Conservation (phyloP, 2,113 vertebrate genomes). For the Sminthopsis crassicaudata region DNA sequence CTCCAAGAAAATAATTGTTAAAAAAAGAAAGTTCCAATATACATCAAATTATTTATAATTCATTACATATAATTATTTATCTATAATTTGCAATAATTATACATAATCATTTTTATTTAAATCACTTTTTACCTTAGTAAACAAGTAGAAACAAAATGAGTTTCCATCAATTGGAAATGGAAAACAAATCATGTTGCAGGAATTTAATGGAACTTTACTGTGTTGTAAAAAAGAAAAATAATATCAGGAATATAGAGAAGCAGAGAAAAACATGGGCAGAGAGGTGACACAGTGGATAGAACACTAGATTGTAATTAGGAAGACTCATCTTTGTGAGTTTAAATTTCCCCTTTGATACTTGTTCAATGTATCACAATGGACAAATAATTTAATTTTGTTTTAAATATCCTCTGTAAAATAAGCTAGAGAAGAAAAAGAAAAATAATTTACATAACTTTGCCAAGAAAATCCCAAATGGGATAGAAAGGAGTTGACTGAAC, state of each 20-base stretch:
- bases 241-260: not conserved
- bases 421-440: no score
- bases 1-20: not conserved
- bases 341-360: not conserved
- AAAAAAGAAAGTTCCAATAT: not conserved
- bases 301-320: not conserved
- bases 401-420: no score
- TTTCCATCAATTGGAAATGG: not conserved
- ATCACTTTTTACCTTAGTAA: not conserved
- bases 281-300: not conserved
- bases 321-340: no score
- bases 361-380: not conserved
- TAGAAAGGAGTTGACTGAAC: no score
- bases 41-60: not conserved
- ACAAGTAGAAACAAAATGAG: not conserved
- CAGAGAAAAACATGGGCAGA: not conserved
- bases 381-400: not conserved
- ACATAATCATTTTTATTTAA: no score
- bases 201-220: not conserved
- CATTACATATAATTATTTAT: no score
- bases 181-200: not conserved
- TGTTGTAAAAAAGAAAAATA: not conserved
- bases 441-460: no score
- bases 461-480: no score
- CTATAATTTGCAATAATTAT: no score